phyloP scores from a whole-genome alignment of 2,113 vertebrate genomes.

The Typhlomys cinereus region DNA sequence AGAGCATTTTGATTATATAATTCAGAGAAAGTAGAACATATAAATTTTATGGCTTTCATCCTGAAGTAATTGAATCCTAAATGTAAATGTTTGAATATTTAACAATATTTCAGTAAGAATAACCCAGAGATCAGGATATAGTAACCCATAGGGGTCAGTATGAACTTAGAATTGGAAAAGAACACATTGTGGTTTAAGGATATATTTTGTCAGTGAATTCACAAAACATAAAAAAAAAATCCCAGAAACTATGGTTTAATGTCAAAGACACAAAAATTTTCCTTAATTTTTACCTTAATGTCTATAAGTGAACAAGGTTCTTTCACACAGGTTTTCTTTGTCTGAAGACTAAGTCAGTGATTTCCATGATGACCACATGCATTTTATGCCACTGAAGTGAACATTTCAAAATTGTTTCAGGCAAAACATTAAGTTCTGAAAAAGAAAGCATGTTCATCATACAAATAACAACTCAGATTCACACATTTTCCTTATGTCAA shows the following conservation, averaged over 20 bases:
- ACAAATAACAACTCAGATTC: constrained; percentile 33
- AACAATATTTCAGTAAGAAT: not conserved
- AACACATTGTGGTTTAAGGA: not conserved
- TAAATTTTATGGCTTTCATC: constrained; percentile 25
- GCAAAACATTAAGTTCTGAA: constrained; percentile 1
- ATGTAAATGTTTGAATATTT: constrained; percentile 42
- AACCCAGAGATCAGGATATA: not conserved
- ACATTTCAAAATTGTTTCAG: constrained; percentile 48
- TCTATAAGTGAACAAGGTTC: constrained; percentile 17
- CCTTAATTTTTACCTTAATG: constrained; percentile 42
- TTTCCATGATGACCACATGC: not conserved
- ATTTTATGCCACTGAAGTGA: not conserved
- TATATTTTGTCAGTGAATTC: not conserved
- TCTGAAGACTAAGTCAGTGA: not conserved
- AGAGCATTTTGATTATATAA: not conserved
- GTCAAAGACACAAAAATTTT: not conserved
- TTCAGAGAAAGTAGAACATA: not conserved
- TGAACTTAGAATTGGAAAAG: constrained; percentile 76
- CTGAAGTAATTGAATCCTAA: constrained; percentile 40
- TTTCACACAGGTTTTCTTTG: not conserved
- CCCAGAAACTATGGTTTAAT: not conserved
- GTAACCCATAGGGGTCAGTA: constrained; percentile 83
- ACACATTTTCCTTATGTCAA: constrained; percentile 39
- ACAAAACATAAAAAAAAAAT: not conserved
- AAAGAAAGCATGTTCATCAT: not conserved